Base-by-base conservation (phyloP, 2,888 invertebrate species). In the Acanthoscelides obtectus region DNA sequence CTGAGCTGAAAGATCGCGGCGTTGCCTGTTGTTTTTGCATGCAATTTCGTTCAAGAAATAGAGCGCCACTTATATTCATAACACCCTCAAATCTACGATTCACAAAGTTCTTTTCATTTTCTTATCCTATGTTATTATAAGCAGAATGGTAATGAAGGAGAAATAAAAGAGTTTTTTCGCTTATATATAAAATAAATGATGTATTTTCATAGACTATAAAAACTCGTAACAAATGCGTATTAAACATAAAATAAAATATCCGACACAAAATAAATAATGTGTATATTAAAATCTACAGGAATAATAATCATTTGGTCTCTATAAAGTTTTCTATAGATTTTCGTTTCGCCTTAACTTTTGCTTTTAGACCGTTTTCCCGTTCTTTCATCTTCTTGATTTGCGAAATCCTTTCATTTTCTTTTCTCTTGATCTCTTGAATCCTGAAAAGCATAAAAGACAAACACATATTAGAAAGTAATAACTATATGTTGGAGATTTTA, bases 351-450 rank as follows among this genome's bases (percentile, higher is more conserved):
- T 45, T 45, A 45, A 92, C 83, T 75, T 90, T 88, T 4, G 90
- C 89, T 81, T 92, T 92, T 66, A 92, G 84, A 64, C 92, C 91
- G 66, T 90, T 90, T 79, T 91, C 90, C 78, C 89, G 88, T 81
- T 89, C 89, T 73, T 89, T 90, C 76, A 89, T 87, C 87, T 81
- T 90, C 87, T 77, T 75, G 20, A 67, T 22, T 71, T 80, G 88
- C 88, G 22, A 88, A 86, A 86, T 90, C 89, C 85, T 90, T 88
- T 82, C 75, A 17, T 72, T 65, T 67, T 77, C 75, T 66, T 76
- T 77, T 80, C 88, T 88, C 80, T 89, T 90, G 19, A 89, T 86
- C 86, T 90, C 90, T 85, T 90, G 88, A 82, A 90, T 86, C 79
- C 91, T 91, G 22, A 68, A 72, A 74, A 20, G 64, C 6, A 70